Percentiles rank a stretch among this genome's conserved stretches.
Evolutionary conservation across 2,113 vertebrate species (phyloP).

Genomic region (Arizona elegans): DNA sequence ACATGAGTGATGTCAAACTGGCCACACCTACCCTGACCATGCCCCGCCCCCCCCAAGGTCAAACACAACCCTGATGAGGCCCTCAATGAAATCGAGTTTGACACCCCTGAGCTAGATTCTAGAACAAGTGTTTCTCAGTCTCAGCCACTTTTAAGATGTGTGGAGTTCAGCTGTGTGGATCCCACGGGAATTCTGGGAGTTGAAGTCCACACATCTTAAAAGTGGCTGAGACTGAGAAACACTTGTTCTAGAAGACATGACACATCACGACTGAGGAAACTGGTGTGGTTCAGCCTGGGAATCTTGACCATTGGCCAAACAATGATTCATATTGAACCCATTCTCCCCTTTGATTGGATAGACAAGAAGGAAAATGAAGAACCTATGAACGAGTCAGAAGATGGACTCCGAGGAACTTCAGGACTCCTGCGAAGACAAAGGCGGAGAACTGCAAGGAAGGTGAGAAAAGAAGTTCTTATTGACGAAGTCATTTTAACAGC

Average conservation of each 20-base stretch:
- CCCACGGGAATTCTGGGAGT: neutral
- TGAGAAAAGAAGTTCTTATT: conserved; percentile 5
- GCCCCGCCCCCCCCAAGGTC: too few species aligned
- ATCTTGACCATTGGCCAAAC: neutral
- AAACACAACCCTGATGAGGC: too few species aligned
- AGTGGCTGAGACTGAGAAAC: neutral
- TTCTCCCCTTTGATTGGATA: conserved; percentile 18
- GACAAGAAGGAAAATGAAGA: conserved; percentile 60
- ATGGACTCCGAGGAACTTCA: neutral
- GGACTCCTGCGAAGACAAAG: conserved; percentile 20
- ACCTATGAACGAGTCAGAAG: conserved; percentile 25
- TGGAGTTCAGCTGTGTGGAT: neutral
- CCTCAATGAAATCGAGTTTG: too few species aligned
- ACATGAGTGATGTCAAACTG: too few species aligned
- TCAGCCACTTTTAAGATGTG: neutral
- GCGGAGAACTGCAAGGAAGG: conserved; percentile 45
- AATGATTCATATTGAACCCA: neutral
- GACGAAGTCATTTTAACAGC: neutral
- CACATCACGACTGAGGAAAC: neutral
- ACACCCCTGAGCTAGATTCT: neutral
- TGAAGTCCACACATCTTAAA: neutral
- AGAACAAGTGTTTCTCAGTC: too few species aligned
- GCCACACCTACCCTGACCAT: too few species aligned
- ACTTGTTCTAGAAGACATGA: neutral
- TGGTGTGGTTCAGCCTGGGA: neutral